Evolutionary conservation across 35 echinoderm and acorn worm genomes (phyloP).

Genomic region (Holothuria glaberrima): DNA sequence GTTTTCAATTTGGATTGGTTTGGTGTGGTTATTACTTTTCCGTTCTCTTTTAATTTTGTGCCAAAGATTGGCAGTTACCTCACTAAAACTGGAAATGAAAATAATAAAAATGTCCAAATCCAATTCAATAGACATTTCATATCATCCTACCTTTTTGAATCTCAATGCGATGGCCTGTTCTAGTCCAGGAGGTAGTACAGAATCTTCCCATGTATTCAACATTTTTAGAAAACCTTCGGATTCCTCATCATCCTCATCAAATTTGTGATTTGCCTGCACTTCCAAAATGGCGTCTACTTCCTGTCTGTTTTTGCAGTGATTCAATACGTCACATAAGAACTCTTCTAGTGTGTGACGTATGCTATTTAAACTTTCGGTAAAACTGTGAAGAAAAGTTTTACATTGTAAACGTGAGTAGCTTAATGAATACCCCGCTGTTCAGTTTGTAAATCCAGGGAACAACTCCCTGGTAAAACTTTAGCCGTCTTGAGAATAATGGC

Average conservation of each 20-base stretch:
- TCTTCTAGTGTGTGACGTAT: conserved; percentile 8
- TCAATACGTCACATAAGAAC: conserved; percentile 20
- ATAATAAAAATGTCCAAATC: no score
- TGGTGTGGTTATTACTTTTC: no score
- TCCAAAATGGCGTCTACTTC: conserved; percentile 46
- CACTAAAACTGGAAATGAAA: no score
- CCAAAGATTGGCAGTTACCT: no score
- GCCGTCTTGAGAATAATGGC: no score
- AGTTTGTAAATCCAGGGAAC: no score
- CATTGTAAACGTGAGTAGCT: no score
- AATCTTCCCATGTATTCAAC: conserved; percentile 27
- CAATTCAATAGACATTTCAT: no score
- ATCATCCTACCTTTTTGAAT: conserved; percentile 52
- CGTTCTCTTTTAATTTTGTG: no score
- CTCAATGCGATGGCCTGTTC: conserved; percentile 22
- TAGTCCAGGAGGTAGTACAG: conserved; percentile 22
- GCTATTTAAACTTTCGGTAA: neutral
- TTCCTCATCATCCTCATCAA: neutral
- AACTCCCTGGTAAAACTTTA: no score
- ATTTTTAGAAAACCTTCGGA: conserved; percentile 20
- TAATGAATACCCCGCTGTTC: no score
- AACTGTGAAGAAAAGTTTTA: neutral
- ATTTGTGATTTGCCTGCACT: conserved; percentile 26
- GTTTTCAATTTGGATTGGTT: no score
- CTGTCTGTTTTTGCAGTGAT: conserved; percentile 3